Base-by-base conservation (phyloP, 2,113 vertebrate species). In the Rhinogobius similis region DNA sequence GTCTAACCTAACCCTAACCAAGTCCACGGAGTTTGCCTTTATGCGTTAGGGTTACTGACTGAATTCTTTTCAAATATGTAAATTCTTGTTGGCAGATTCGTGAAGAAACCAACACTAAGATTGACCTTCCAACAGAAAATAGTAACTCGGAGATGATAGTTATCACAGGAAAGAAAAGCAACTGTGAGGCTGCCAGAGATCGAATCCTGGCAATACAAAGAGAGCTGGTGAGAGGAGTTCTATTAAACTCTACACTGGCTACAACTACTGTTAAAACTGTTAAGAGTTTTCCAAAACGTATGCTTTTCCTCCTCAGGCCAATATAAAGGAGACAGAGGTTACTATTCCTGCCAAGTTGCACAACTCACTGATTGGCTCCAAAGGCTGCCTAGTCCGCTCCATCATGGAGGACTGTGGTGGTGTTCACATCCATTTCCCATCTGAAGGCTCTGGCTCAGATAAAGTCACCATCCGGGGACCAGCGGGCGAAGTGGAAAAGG, bases 71-170 rank as follows among this genome's bases (percentile, higher is more conserved):
- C 18, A 61, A 36, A 61, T 36, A 21, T 38, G 10, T 20, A 32
- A 61, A 36, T 61, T 4, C 18, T 7, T 16, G 3, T 21, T 23
- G 14, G 6, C 82, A 95, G 94, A 95, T 95, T 81, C 93, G 94
- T 1, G 94, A 95, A 71, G 94, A 95, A 86, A 94, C 94, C 69
- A 94, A 90, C 91, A 95, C 94, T 32, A 95, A 95, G 91, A 94
- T 95, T 52, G 94, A 94, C 86, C 91, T 95, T 76, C 94, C 94
- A 27, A 94, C 93, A 2, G 94, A 95, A 82, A 94, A 95, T 91
- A 95, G 94, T 36, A 92, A 95, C 89, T 94, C 94, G 0, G 94
- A 95, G 79, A 93, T 91, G 89, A 95, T 95, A 55, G 84, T 94
- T 56, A 95, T 95, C 84, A 95, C 94, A 0, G 94, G 94, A 44